Percentiles rank a stretch among this genome's conserved stretches.
Evolutionary conservation across 2,888 invertebrate genomes (phyloP).

Genomic region (Arrhopalites spinosus): DNA sequence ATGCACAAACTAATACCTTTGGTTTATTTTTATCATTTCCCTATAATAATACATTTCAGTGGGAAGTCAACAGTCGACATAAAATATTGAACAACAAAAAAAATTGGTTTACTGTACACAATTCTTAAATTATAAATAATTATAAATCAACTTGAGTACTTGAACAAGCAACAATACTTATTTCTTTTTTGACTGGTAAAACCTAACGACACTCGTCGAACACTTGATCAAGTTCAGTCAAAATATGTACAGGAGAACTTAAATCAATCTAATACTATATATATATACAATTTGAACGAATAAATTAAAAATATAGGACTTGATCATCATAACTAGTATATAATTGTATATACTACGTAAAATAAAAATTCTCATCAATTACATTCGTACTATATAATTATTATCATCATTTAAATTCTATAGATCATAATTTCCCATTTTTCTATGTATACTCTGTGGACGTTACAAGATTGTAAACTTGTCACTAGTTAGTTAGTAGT

Average conservation of each 20-base stretch:
- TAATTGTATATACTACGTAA: background rate
- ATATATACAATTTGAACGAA: background rate
- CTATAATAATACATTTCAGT: constrained; percentile 3
- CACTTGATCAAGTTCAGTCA: no score
- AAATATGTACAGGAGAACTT: background rate
- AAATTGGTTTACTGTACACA: background rate
- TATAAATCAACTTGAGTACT: no score
- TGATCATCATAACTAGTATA: background rate
- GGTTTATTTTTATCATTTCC: constrained; percentile 30
- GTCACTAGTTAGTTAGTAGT: background rate
- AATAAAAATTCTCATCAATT: background rate
- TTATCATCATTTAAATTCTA: background rate
- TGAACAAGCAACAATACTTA: constrained; percentile 3
- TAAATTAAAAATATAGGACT: no score
- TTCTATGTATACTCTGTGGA: background rate
- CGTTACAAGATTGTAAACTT: background rate
- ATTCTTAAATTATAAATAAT: background rate
- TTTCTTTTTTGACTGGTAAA: no score
- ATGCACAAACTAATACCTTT: constrained; percentile 25
- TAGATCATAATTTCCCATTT: constrained; percentile 1
- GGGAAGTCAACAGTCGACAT: constrained; percentile 15
- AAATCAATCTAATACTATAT: background rate
- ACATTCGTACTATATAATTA: background rate
- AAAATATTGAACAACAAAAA: constrained; percentile 20
- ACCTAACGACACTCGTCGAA: no score